These are phyloP conservation scores for Crenichthys baileyi DNA, from an alignment of 2,797 vertebrate genomes.

Conservation along the genomic window DNA sequence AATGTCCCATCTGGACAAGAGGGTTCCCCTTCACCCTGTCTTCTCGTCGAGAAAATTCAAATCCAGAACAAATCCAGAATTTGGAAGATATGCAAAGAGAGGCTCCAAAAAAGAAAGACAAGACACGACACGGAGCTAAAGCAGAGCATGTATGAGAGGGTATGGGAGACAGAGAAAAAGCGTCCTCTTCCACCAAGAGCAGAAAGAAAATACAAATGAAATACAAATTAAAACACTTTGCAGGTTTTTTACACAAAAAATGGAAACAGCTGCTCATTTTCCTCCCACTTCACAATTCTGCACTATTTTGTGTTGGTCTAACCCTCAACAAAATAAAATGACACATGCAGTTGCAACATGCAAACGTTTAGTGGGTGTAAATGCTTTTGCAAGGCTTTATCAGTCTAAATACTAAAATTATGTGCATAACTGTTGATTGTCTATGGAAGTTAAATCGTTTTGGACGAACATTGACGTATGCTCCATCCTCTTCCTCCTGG, in stretches of 20 bases:
- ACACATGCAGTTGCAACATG: slow-evolving; percentile 25
- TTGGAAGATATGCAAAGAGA: too few relatives aligned
- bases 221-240: not conserved
- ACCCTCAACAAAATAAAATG: not conserved
- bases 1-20: too few relatives aligned
- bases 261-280: not conserved
- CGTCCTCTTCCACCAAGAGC: too few relatives aligned
- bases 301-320: too few relatives aligned
- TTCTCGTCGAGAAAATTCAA: too few relatives aligned
- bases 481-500: slow-evolving; percentile 20
- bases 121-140: too few relatives aligned
- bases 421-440: not conserved
- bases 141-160: too few relatives aligned
- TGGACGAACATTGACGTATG: slow-evolving; percentile 29
- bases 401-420: not conserved
- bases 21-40: too few relatives aligned
- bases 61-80: too few relatives aligned
- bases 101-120: too few relatives aligned
- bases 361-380: not conserved
- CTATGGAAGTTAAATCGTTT: slow-evolving; percentile 31
- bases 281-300: not conserved
- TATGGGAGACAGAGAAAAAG: too few relatives aligned
- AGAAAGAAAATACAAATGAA: too few relatives aligned
- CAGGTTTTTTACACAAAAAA: not conserved
- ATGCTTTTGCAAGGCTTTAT: slow-evolving; percentile 1